Base-by-base conservation (phyloP, 2,888 invertebrate species). In the Spatulosminthurus flaviceps region DNA sequence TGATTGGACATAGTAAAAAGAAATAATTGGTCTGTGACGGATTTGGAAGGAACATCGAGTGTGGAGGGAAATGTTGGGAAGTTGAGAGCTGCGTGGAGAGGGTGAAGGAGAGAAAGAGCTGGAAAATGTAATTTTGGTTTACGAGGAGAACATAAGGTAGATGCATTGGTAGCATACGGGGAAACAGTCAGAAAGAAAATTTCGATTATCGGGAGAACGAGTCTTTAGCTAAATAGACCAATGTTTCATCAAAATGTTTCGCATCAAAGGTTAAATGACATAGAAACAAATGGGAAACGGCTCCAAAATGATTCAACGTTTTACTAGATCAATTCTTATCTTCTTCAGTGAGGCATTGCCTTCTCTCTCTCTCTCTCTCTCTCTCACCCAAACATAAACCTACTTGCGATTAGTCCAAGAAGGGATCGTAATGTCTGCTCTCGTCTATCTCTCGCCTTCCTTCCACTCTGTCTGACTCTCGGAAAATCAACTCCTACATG, bases 311-410 rank as follows among this genome's bases (percentile, higher is more conserved):
- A 80, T 80, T 80, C 77, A 80, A 80, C 77, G 77, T 80, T 80
- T 80, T 80, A 80, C 77, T 80, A 80, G 80, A 80, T 80, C 80
- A 80, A 80, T 80, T 80, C 80, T 80, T 80, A 80, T 80, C 80
- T 77, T 51, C 51, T 51, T 51, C 51, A 9, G 67, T 43, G 51
- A 72, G 74, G 79, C 75, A 76, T 70, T 79, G 70, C 76, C 61
- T 79, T 70, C n/a, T 66, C 70, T 71, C 51, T 79, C 60, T 69
- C 74, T 73, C 73, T 66, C 70, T 60, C 21, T 29, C 4, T 19
- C 26, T 26, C 5, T 26, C 28, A 1, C 7, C 28, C 69, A 19
- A 24, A 21, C n/a, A 29, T 79, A 29, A 22, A 22, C 60, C 77
- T 60, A 73, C 71, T 51, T 70, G 61, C 21, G 69, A 69, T 74